Evolutionary conservation across 1,140 invertebrate species (phyloP).

Genomic region (Camponotus pennsylvanicus): DNA sequence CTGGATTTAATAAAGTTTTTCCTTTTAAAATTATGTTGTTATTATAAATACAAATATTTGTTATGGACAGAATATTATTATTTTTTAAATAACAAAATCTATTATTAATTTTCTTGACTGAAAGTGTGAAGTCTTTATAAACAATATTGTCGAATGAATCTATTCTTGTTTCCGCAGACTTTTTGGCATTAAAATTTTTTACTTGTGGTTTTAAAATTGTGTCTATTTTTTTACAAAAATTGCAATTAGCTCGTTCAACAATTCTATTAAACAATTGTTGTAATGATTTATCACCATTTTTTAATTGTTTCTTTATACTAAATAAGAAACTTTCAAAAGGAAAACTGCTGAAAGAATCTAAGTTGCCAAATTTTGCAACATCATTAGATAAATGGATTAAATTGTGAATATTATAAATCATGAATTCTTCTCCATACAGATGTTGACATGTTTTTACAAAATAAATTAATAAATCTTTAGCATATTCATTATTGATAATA

Average conservation of each 20-base stretch:
- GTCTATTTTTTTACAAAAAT: background rate
- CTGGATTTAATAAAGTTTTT: no score
- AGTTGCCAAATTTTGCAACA: slow-evolving; percentile 7
- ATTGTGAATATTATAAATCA: slow-evolving; percentile 3
- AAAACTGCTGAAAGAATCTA: slow-evolving; percentile 8
- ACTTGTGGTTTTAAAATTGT: slow-evolving; percentile 17
- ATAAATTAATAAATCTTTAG: no score
- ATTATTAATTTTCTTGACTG: no score
- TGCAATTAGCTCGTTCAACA: background rate
- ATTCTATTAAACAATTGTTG: slow-evolving; percentile 11
- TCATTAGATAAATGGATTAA: slow-evolving; percentile 22
- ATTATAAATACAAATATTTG: no score
- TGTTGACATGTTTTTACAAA: no score
- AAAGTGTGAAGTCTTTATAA: background rate
- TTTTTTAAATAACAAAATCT: no score
- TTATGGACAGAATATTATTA: no score
- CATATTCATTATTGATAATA: no score
- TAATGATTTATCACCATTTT: slow-evolving; percentile 13
- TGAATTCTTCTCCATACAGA: background rate
- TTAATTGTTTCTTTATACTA: slow-evolving; percentile 11
- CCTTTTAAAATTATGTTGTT: no score
- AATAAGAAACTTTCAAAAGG: slow-evolving; percentile 20
- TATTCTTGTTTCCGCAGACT: background rate
- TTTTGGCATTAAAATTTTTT: background rate
- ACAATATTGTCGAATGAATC: background rate